phyloP scores from a whole-genome alignment of 2,888 invertebrate genomes.

The Pterobdella sp. region DNA sequence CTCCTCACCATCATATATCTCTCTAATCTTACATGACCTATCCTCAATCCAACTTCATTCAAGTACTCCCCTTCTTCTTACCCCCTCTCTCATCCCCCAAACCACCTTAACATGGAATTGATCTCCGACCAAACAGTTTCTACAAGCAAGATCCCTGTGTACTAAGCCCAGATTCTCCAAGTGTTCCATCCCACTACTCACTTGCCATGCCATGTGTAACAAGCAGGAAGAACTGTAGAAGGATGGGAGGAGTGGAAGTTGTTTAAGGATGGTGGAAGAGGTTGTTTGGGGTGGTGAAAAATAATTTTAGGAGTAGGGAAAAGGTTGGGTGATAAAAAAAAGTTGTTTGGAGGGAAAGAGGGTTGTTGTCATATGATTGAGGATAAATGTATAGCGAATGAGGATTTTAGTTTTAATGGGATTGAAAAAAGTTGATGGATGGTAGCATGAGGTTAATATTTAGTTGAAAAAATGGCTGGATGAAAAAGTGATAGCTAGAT shows the following conservation, averaged over 20 bases:
- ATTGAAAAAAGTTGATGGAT: too few relatives aligned
- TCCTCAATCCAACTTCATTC: too few relatives aligned
- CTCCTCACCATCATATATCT: too few relatives aligned
- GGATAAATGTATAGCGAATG: too few relatives aligned
- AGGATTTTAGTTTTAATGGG: too few relatives aligned
- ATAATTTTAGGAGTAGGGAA: neutral
- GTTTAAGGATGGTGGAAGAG: neutral
- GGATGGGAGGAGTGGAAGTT: too few relatives aligned
- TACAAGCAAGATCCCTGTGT: slow-evolving; percentile 76
- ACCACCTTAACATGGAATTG: slow-evolving; percentile 58
- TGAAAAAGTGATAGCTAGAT: too few relatives aligned
- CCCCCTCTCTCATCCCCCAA: neutral
- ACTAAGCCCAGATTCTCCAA: slow-evolving; percentile 79
- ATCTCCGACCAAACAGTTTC: slow-evolving; percentile 77
- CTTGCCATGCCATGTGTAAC: slow-evolving; percentile 72
- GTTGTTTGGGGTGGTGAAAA: neutral
- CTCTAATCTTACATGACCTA: neutral
- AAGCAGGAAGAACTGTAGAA: slow-evolving; percentile 72
- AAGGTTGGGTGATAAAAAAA: neutral
- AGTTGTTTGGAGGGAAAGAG: too few relatives aligned
- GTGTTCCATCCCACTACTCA: slow-evolving; percentile 82
- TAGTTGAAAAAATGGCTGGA: too few relatives aligned
- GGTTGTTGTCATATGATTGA: neutral
- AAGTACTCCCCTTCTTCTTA: too few relatives aligned
- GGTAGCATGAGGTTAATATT: too few relatives aligned